These are phyloP conservation scores for Rhyacophila brunnea DNA, from an alignment of 1,140 invertebrate species.

Conservation along the genomic window DNA sequence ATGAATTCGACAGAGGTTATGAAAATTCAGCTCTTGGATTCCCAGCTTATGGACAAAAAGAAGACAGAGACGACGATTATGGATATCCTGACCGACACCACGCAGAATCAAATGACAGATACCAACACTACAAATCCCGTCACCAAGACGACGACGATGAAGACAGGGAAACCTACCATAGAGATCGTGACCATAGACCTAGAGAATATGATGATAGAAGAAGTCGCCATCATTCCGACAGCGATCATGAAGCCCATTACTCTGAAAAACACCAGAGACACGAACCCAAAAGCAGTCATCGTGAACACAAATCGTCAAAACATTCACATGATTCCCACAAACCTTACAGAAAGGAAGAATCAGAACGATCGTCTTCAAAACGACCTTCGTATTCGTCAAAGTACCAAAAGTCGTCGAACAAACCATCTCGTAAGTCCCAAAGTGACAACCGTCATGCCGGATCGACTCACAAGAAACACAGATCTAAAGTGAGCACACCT, in stretches of 20 bases:
- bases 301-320: constrained; percentile 4
- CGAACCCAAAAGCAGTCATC: background rate
- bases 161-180: constrained; percentile 9
- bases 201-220: constrained; percentile 14
- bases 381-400: constrained; percentile 5
- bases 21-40: constrained; percentile 49
- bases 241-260: constrained; percentile 4
- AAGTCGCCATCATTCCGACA: constrained; percentile 11
- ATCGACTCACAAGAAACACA: constrained; percentile 16
- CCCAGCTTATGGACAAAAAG: constrained; percentile 39
- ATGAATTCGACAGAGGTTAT: constrained; percentile 50
- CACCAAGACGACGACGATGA: constrained; percentile 24
- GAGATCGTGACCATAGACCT: constrained; percentile 5
- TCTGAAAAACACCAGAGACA: constrained; percentile 12
- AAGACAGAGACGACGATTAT: constrained; percentile 36
- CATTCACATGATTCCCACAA: constrained; percentile 4
- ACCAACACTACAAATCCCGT: constrained; percentile 4
- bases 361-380: constrained; percentile 5
- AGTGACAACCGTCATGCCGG: constrained; percentile 10
- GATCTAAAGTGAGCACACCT: background rate
- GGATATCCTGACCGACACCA: constrained; percentile 2
- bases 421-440: constrained; percentile 1
- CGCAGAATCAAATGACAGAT: constrained; percentile 14
- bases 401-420: constrained; percentile 11
- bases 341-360: constrained; percentile 16